These are phyloP conservation scores for Paraescarpia echinospica DNA, from an alignment of 1,140 invertebrate genomes.

Conservation along the genomic window DNA sequence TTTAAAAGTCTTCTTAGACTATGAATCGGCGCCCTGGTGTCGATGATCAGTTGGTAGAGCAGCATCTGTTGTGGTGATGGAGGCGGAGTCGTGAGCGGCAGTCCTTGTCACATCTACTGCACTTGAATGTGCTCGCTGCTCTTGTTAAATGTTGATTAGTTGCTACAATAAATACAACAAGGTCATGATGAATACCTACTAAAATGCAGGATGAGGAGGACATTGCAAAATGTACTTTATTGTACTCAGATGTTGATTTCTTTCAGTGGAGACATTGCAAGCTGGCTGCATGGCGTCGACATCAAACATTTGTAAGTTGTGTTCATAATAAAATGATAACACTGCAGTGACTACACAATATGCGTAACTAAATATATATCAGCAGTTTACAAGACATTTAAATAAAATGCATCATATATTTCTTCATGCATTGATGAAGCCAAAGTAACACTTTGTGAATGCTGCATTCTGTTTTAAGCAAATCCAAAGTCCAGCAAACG, in stretches of 20 bases:
- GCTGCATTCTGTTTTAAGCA: background rate
- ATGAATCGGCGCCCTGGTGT: too few relatives aligned
- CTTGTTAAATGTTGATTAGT: too few relatives aligned
- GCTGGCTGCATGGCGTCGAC: background rate
- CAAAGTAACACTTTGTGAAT: background rate
- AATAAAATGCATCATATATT: background rate
- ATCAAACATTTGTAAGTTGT: background rate
- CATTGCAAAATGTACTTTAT: background rate
- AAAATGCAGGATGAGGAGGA: background rate
- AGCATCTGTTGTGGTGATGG: too few relatives aligned
- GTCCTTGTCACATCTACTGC: too few relatives aligned
- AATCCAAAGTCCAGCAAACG: background rate
- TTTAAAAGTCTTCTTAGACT: too few relatives aligned
- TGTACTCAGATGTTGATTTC: background rate
- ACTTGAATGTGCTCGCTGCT: too few relatives aligned
- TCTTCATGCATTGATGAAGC: background rate
- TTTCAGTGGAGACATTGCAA: constrained; percentile 29
- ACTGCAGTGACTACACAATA: background rate
- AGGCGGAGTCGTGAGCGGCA: too few relatives aligned
- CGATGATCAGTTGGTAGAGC: too few relatives aligned
- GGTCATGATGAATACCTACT: too few relatives aligned
- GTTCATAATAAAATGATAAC: background rate
- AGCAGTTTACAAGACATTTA: too few relatives aligned
- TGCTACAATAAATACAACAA: too few relatives aligned
- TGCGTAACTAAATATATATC: background rate